These are phyloP conservation scores for Sphyrna mokarran DNA, from an alignment of 2,113 vertebrate genomes.

Conservation along the genomic window DNA sequence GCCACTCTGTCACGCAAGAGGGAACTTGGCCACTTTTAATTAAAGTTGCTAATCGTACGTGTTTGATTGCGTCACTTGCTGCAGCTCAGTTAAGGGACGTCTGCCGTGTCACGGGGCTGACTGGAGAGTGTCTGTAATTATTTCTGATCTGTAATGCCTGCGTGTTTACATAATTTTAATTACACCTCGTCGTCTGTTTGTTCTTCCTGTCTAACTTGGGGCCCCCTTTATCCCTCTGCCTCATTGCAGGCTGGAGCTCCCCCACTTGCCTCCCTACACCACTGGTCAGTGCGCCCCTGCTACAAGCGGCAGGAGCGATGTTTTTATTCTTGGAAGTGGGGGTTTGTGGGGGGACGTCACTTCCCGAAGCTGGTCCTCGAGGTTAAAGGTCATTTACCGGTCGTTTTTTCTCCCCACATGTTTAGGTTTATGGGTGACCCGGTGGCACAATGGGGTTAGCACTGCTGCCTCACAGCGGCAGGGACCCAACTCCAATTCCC, in stretches of 20 bases:
- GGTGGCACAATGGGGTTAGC: no score
- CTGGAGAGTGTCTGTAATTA: background rate
- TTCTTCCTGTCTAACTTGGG: background rate
- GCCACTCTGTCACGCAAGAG: background rate
- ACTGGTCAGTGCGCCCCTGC: background rate
- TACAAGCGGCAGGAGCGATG: no score
- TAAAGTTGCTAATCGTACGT: background rate
- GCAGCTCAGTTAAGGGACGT: background rate
- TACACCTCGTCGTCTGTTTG: background rate
- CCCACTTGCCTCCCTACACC: background rate
- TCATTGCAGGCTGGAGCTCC: background rate
- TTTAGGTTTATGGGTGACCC: no score
- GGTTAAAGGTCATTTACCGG: no score
- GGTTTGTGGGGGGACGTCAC: background rate
- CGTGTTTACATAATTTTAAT: slow-evolving; percentile 1
- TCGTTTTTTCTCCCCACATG: no score
- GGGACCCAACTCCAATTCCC: no score
- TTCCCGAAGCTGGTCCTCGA: no score
- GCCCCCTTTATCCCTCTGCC: no score
- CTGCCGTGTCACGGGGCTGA: background rate
- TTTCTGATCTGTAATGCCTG: background rate
- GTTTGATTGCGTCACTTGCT: background rate
- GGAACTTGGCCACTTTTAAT: background rate
- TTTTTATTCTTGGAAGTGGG: no score
- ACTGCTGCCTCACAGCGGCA: no score